phyloP scores from a whole-genome alignment of 2,797 vertebrate species.

The Tenualosa ilisha region DNA sequence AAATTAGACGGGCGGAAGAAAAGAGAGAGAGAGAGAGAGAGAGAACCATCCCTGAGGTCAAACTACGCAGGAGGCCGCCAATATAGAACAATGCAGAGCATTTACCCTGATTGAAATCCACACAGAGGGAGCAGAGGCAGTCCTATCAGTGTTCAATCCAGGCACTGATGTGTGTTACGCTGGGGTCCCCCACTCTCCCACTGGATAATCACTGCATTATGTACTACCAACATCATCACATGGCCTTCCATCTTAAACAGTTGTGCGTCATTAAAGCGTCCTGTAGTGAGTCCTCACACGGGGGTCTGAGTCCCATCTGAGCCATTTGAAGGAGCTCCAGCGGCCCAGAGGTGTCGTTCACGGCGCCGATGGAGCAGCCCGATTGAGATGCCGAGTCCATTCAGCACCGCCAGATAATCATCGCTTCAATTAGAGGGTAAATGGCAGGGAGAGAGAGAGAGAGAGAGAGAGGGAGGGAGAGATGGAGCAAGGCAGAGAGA shows the following conservation, averaged over 20 bases:
- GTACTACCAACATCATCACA: neutral
- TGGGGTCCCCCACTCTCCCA: neutral
- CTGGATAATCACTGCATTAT: neutral
- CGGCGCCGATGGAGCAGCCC: neutral
- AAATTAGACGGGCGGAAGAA: neutral
- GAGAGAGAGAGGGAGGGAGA: neutral
- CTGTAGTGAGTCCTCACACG: neutral
- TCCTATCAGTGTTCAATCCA: neutral
- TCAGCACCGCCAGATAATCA: constrained; percentile 13
- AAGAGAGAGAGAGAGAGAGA: neutral
- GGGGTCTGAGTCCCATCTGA: neutral
- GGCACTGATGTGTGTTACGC: neutral
- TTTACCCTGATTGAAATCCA: neutral
- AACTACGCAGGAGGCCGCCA: neutral
- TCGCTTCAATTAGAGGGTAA: constrained; percentile 13
- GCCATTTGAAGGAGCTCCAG: neutral
- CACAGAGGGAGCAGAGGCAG: neutral
- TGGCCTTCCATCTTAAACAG: neutral
- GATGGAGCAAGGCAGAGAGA: neutral
- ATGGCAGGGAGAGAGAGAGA: neutral
- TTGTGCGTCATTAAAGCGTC: neutral
- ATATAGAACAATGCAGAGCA: neutral
- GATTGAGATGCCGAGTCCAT: neutral
- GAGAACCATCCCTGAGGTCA: neutral
- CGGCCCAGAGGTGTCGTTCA: neutral